These are phyloP conservation scores for Mycteria americana DNA, from an alignment of 2,797 vertebrate genomes.

Conservation along the genomic window DNA sequence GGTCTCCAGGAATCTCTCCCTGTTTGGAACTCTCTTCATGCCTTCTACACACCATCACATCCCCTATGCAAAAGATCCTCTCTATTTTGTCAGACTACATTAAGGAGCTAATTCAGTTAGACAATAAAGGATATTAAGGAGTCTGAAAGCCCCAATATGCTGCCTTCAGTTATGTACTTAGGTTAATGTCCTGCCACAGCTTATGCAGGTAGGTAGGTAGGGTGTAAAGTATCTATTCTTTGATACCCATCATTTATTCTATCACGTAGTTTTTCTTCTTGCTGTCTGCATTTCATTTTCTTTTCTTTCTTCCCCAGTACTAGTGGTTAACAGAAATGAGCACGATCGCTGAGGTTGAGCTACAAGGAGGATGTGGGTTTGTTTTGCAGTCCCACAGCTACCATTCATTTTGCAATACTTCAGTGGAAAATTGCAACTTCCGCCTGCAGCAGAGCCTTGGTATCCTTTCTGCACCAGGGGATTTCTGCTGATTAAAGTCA, in stretches of 20 bases:
- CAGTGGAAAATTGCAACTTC: neutral
- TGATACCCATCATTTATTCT: neutral
- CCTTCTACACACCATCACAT: neutral
- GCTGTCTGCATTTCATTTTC: neutral
- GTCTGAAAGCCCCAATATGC: neutral
- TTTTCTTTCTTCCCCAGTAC: neutral
- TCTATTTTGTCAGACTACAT: neutral
- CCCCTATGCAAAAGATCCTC: neutral
- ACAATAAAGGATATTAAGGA: neutral
- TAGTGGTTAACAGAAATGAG: neutral
- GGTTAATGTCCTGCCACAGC: neutral
- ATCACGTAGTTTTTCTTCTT: neutral
- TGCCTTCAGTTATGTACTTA: neutral
- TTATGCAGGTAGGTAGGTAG: neutral
- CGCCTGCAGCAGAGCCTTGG: neutral
- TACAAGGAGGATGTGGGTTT: constrained; percentile 44
- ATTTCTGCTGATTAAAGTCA: neutral
- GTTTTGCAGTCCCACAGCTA: neutral
- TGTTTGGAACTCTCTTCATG: neutral
- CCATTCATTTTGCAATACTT: neutral
- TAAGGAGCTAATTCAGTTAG: neutral
- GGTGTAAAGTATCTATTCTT: neutral
- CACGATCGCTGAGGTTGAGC: neutral
- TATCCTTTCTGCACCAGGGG: neutral
- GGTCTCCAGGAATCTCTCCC: neutral